Evolutionary conservation across 1,140 invertebrate genomes (phyloP), one percentile per base, ranked within the genome.

Genomic region (Halesus radiatus): DNA sequence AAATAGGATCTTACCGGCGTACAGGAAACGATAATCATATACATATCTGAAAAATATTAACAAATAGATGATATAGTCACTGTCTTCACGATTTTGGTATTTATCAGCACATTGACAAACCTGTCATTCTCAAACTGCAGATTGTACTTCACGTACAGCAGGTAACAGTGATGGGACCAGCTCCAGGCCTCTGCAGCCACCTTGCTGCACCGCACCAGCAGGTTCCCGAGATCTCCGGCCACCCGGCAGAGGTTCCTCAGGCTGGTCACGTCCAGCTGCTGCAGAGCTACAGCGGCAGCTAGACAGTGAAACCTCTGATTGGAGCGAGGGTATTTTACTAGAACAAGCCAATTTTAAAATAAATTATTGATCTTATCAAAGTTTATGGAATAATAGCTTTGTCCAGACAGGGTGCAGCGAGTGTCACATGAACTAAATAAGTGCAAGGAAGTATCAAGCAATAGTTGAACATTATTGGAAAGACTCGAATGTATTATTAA

Each of bases 81-180:
- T n/a, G n/a, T n/a, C n/a, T n/a, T n/a, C n/a, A n/a, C n/a, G n/a
- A n/a, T n/a, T n/a, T n/a, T 37, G 7, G 3, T 45, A 45, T 45
- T 45, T 10, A 45, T 45, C 37, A 45, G 7, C 37, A 45, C 37
- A 45, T 45, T 45, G 10, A 45, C 37, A 45, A 45, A 81, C 80
- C 66, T 72, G 64, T 73, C 45, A 53, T 77, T 45, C 23, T 75
- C 60, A 66, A 23, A 72, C 18, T 81, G 45, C 18, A 82, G 64
- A 37, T 78, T 74, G 79, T 82, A 70, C 26, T 77, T 78, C 20
- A 82, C 29, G 54, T 82, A 75, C 7, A 82, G 58, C 6, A 74
- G 18, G 29, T 82, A 66, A n/a, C 72, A 32, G 10, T 50, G 20
- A 13, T 54, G 32, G 15, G 45, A 37, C 79, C 75, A 83, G 16